Evolutionary conservation across 2,113 vertebrate genomes (phyloP).

Genomic region (Neogale vison): DNA sequence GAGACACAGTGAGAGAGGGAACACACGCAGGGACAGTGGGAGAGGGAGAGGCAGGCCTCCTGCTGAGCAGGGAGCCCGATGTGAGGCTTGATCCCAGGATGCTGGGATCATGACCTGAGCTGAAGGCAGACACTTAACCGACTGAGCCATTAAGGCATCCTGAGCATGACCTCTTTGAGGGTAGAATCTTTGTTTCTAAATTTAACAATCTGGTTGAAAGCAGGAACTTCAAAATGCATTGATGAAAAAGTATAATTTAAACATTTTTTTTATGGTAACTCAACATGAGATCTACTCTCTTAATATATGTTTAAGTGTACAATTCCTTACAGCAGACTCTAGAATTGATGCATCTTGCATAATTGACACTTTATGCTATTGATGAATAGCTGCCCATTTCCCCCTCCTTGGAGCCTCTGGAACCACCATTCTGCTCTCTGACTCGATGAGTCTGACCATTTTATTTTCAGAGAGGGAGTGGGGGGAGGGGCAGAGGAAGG

Average conservation of each 20-base stretch:
- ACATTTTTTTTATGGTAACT: not conserved
- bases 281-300: not conserved
- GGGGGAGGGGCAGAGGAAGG: not conserved
- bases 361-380: not conserved
- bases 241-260: not conserved
- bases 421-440: not conserved
- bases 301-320: not conserved
- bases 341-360: not conserved
- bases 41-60: no score
- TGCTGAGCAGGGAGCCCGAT: no score
- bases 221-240: not conserved
- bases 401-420: not conserved
- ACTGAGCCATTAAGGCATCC: no score
- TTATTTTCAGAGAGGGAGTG: not conserved
- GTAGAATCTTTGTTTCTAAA: not conserved
- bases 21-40: no score
- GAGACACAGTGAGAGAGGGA: no score
- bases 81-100: no score
- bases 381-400: not conserved
- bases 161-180: not conserved
- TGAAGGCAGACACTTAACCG: no score
- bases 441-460: not conserved
- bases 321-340: not conserved
- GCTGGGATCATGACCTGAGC: no score
- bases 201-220: not conserved